These are phyloP conservation scores for Phrynocephalus vlangalii DNA, from an alignment of 2,797 vertebrate genomes.

Conservation along the genomic window DNA sequence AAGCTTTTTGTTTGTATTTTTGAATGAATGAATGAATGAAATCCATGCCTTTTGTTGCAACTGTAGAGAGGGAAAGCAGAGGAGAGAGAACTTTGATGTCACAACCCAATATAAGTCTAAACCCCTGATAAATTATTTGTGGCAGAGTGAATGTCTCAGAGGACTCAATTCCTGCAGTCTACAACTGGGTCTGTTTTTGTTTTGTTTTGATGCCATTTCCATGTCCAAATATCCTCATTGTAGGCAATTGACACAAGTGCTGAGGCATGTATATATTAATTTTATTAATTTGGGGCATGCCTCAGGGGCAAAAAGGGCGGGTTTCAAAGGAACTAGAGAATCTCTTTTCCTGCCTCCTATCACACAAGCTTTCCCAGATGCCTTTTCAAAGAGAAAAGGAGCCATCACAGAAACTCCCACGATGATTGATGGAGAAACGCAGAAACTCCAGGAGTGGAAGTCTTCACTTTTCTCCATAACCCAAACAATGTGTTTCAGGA, in stretches of 20 bases:
- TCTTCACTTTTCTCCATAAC: too few relatives aligned
- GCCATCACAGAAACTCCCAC: too few relatives aligned
- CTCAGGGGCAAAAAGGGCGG: too few relatives aligned
- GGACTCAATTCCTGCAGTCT: neutral
- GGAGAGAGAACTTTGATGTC: neutral
- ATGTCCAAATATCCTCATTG: neutral
- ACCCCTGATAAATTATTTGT: neutral
- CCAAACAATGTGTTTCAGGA: neutral
- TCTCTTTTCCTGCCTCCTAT: neutral
- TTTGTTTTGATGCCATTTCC: neutral
- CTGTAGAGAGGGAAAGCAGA: neutral
- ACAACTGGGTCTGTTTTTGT: neutral
- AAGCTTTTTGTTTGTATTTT: too few relatives aligned
- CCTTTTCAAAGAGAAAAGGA: neutral
- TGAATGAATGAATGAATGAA: neutral
- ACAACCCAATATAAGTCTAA: neutral
- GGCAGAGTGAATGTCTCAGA: neutral
- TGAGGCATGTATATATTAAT: neutral
- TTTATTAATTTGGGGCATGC: neutral
- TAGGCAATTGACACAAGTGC: neutral
- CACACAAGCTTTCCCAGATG: too few relatives aligned
- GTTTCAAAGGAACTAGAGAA: too few relatives aligned
- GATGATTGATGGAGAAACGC: too few relatives aligned
- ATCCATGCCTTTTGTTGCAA: too few relatives aligned
- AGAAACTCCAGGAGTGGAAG: too few relatives aligned